Conservation (phyloP, 2,888 invertebrate genomes). For the Ceraclea dissimilis region DNA sequence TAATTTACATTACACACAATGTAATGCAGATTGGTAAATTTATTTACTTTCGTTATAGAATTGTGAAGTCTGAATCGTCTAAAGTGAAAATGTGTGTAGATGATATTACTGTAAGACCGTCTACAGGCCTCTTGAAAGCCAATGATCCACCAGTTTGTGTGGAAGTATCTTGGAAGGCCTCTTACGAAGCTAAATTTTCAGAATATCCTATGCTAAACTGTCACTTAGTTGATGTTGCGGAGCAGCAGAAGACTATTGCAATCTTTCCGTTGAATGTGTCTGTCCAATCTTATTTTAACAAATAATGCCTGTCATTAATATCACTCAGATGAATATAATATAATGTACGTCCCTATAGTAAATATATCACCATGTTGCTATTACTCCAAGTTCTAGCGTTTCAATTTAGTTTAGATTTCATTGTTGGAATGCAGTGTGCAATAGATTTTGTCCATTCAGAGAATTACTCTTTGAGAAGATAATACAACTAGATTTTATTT, state of each 20-base stretch:
- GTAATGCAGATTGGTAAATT: too few relatives aligned
- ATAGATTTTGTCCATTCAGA: too few relatives aligned
- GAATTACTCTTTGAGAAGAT: too few relatives aligned
- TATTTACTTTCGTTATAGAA: not conserved
- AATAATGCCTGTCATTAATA: constrained; percentile 6
- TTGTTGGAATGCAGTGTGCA: too few relatives aligned
- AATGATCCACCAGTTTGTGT: not conserved
- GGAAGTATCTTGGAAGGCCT: not conserved
- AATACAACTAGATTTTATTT: too few relatives aligned
- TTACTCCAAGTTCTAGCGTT: too few relatives aligned
- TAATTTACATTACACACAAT: too few relatives aligned
- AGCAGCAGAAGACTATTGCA: constrained; percentile 9
- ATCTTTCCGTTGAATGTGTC: constrained; percentile 13
- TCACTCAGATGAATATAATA: too few relatives aligned
- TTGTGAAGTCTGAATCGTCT: not conserved
- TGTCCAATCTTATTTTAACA: constrained; percentile 11
- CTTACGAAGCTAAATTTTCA: not conserved
- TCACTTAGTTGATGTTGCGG: constrained; percentile 10
- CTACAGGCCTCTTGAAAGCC: constrained; percentile 9
- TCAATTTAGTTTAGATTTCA: too few relatives aligned
- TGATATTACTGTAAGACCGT: constrained; percentile 1
- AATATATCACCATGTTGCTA: too few relatives aligned
- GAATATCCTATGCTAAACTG: constrained; percentile 8
- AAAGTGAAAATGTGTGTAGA: not conserved
- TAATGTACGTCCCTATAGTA: too few relatives aligned